Base-by-base conservation (phyloP, 2,113 vertebrate genomes). In the Pteruthius melanotis region DNA sequence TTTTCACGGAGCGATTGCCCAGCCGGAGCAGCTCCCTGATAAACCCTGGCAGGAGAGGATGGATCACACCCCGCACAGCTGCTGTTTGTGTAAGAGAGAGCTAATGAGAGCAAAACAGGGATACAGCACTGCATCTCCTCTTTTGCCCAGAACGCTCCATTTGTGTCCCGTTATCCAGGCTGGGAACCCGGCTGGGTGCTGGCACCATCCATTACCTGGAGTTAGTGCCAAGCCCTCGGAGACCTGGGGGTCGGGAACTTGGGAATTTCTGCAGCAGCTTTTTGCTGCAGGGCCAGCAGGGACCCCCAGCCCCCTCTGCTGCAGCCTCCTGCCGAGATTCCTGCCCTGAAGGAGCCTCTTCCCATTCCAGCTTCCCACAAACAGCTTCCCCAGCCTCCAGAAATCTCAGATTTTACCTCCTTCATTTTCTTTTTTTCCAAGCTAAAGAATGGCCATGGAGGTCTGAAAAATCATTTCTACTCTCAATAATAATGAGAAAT, bases 1-100 rank as follows among this genome's bases (percentile, higher is more conserved):
- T 83, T 83, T 92, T 90, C 95, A 93, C 70, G 54, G 53, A 94
- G 89, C 83, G 89, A 86, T 83, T 93, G 85, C 70, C 83, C 87
- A 83, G 82, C 56, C 91, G 76, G 74, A 96, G 59, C 91, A 88
- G 37, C 9, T 88, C 70, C 53, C 66, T 76, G 83, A 93, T 74
- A 68, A 85, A 70, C 71, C 35, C 70, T 77, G 60, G 75, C 79
- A 69, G 11, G 23, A n/a, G 83, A 77, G 86, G 89, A 79, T 57
- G 16, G 8, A 69, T 71, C 64, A 54, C 33, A 72, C 3, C 5
- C 61, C 30, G 47, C 28, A 45, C 11, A 5, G 64, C 69, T 87
- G 28, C 80, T 95, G 83, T 90, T 92, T 79, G 83, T 45, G 56
- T 21, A 30, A 57, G 42, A 63, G 27, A 42, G n/a, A 56, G 18